Evolutionary conservation across 2,113 vertebrate species (phyloP), one percentile per base, ranked within the genome.

Genomic region (Eulemur macaco): DNA sequence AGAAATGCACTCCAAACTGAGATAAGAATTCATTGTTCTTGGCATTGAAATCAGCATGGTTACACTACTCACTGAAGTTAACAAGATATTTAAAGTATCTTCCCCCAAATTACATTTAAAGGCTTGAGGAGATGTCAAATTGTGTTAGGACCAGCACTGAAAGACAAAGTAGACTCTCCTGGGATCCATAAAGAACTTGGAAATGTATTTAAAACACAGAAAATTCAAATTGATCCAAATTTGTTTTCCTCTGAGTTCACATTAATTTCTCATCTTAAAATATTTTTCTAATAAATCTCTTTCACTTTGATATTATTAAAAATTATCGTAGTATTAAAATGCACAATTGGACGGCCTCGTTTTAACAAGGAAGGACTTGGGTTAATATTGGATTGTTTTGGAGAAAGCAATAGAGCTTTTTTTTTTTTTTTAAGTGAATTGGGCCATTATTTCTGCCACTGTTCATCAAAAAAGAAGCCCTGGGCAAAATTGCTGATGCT

Each of bases 401-500:
- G 68, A 94, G 63, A 85, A 87, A 93, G 66, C 14, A 68, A 89
- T 15, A 68, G 17, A 56, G 60, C 17, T 54, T 18, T 58, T 9
- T 11, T 56, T 58, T 50, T 52, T 42, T 66, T 15, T 74, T 82
- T 60, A 4, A 91, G 86, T 69, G 88, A 95, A 89, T 97, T 93
- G 80, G 56, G 86, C 63, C 63, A 89, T 98, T 91, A 96, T 86
- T 97, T 96, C 91, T 95, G 86, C 95, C 74, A 91, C 78, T 95
- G 91, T 95, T 97, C 82, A 91, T 95, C 56, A 92, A 69, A 91
- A 92, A 74, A 93, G 50, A 47, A 86, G 77, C 60, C 91, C 91
- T 80, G 89, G 56, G 93, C 93, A 96, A 97, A 96, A 96, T 54
- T 91, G 96, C 96, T 98, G 97, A 98, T 93, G 88, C 37, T 95